Percentiles rank a stretch among this genome's conserved stretches.
These are phyloP conservation scores for Cyclargus thomasi DNA, from an alignment of 1,140 invertebrate genomes.

Conservation along the genomic window DNA sequence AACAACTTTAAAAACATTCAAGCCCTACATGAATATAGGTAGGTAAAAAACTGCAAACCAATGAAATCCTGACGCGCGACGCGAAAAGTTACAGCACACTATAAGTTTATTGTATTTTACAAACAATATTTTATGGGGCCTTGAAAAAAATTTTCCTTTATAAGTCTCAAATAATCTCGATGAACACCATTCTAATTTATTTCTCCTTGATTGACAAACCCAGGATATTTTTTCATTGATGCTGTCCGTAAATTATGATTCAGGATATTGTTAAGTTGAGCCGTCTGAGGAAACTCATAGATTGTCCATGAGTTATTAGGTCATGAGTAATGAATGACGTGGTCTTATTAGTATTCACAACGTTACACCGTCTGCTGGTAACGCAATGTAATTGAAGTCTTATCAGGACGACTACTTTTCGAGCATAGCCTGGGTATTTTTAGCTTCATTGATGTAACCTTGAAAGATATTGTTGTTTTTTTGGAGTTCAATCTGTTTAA, in stretches of 20 bases:
- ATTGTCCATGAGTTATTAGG: slow-evolving; percentile 29
- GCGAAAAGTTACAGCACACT: too few species aligned
- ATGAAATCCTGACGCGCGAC: too few species aligned
- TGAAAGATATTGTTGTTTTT: not conserved
- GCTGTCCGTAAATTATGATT: too few species aligned
- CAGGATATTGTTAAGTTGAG: not conserved
- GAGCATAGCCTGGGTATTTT: not conserved
- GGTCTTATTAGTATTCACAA: slow-evolving; percentile 31
- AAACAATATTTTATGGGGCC: too few species aligned
- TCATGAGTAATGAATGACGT: slow-evolving; percentile 26
- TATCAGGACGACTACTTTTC: not conserved
- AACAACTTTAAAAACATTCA: too few species aligned
- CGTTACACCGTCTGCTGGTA: not conserved
- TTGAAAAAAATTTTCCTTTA: too few species aligned
- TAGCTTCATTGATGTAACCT: not conserved
- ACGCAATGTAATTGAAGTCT: not conserved
- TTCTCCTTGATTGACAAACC: not conserved
- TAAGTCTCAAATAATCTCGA: too few species aligned
- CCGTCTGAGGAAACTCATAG: not conserved
- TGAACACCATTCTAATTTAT: too few species aligned
- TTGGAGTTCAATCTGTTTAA: too few species aligned
- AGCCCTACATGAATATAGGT: too few species aligned
- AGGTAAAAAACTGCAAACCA: too few species aligned
- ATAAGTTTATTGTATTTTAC: too few species aligned
- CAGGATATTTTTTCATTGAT: not conserved